Conservation (phyloP, 2,888 invertebrate genomes). For the Latrodectus elegans region DNA sequence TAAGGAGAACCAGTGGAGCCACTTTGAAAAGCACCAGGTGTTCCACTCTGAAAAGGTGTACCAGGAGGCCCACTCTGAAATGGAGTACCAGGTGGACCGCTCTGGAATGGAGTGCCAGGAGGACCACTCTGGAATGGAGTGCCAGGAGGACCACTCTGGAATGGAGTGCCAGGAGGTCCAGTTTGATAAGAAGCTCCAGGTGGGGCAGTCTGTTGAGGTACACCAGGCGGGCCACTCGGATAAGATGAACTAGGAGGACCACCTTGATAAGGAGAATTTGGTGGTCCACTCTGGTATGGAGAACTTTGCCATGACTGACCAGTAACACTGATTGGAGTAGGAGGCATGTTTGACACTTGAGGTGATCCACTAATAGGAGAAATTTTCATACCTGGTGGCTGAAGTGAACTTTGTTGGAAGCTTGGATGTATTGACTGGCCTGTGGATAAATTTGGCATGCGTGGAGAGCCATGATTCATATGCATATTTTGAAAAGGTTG, state of each 20-base stretch:
- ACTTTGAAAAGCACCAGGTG: background rate
- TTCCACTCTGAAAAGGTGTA: too few relatives aligned
- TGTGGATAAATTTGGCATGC: background rate
- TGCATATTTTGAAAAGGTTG: background rate
- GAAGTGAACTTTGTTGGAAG: background rate
- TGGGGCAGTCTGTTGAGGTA: slow-evolving; percentile 5
- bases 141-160: background rate
- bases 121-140: background rate
- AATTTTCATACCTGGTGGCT: background rate
- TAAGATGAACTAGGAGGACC: background rate
- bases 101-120: background rate
- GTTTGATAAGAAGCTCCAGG: slow-evolving; percentile 1
- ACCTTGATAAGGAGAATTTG: slow-evolving; percentile 11
- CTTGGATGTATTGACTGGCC: background rate
- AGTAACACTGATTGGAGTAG: background rate
- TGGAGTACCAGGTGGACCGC: slow-evolving; percentile 13
- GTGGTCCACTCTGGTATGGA: background rate
- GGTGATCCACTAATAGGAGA: background rate
- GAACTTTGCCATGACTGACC: background rate
- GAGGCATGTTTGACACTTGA: background rate
- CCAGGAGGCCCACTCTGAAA: background rate
- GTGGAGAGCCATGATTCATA: background rate
- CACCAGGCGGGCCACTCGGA: slow-evolving; percentile 9
- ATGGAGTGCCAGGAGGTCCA: slow-evolving; percentile 15
- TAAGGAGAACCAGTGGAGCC: background rate